Evolutionary conservation across 2,113 vertebrate species (phyloP), one percentile per base, ranked within the genome.

Genomic region (Eulacestoma nigropectus): DNA sequence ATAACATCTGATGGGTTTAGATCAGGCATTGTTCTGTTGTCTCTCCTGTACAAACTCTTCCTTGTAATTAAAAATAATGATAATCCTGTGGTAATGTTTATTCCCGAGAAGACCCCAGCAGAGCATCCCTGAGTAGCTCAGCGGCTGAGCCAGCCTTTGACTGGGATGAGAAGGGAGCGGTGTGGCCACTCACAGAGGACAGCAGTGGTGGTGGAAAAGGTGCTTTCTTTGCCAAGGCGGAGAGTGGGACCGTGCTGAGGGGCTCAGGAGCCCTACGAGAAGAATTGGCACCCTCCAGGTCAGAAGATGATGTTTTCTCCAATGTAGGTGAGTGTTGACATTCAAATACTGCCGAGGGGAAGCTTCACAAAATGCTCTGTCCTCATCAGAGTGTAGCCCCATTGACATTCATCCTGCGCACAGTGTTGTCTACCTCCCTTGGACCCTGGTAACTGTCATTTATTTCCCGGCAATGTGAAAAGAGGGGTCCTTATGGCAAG

Each of bases 271-370:
- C 59, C 37, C 23, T 42, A 4, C 19, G 4, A 46, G 93, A 93
- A 92, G 88, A 95, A 53, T 9, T 0, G 0, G 29, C 4, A 9
- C 49, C 44, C 22, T 86, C 47, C 60, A n/a, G 0, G 26, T 52
- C 41, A 23, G 97, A 97, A 90, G 96, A 98, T 0, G 97, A 97
- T 60, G 93, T 97, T 83, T 97, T 98, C 78, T 95, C 93, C 88
- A 97, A 97, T 0, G 84, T 97, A 88, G 97, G 97, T 97, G 92
- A 97, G 97, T 95, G 50, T 17, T 4, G 6, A 21, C 1, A 1
- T 60, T 77, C 55, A 29, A 83, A 11, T 1, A 3, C n/a, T 83
- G 52, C 35, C 1, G 3, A 70, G 33, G 15, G 35, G 41, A 73
- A 46, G 8, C 39, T 77, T 75, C 39, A 37, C 35, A 42, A 90